Conservation (phyloP, 2,113 vertebrate genomes). For the Cochlearius cochlearius region DNA sequence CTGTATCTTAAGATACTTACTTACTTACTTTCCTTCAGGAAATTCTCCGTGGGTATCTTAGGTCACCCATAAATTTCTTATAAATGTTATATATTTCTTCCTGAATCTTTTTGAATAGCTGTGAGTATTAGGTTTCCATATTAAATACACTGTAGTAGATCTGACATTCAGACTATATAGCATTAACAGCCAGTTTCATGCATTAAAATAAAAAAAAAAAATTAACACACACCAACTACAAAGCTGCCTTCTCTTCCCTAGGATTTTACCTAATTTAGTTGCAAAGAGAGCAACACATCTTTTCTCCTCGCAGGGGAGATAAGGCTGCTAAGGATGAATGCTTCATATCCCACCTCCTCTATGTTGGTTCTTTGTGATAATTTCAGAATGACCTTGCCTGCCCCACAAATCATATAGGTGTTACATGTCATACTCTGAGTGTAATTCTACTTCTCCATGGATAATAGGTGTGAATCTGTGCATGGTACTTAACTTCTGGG, state of each 20-base stretch:
- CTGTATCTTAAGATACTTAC: background rate
- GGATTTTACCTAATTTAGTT: background rate
- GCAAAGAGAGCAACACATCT: accelerated
- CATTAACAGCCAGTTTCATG: background rate
- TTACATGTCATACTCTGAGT: background rate
- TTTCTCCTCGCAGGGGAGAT: background rate
- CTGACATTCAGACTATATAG: background rate
- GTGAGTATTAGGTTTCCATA: background rate
- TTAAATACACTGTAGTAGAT: background rate
- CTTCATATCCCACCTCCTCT: background rate
- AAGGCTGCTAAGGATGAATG: background rate
- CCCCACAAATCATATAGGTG: background rate
- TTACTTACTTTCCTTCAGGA: background rate
- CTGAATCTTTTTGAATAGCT: background rate
- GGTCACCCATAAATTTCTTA: background rate
- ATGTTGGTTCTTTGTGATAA: background rate
- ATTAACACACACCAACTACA: background rate
- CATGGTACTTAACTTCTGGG: background rate
- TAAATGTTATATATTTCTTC: background rate
- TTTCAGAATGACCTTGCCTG: background rate
- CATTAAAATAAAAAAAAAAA: background rate
- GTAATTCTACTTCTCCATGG: background rate
- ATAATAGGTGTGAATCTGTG: background rate
- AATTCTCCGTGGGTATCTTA: background rate
- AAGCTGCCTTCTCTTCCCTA: background rate